Evolutionary conservation across 2,888 invertebrate species (phyloP).

Genomic region (Oxycera nigricornis): DNA sequence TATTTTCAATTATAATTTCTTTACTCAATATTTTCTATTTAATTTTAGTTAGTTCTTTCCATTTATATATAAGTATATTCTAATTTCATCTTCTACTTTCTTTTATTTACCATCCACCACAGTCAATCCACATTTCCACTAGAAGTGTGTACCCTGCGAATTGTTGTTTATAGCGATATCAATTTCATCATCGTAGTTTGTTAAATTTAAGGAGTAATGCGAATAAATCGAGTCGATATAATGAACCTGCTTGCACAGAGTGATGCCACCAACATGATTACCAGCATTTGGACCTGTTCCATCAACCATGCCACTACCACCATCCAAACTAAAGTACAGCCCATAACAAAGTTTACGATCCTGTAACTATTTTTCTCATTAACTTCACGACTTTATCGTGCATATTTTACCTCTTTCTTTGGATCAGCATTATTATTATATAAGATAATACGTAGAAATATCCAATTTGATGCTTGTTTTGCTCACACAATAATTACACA

Average conservation of each 20-base stretch:
- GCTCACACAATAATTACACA: too few species aligned
- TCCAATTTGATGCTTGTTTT: too few species aligned
- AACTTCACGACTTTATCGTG: too few species aligned
- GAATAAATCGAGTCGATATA: background rate
- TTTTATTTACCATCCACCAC: constrained; percentile 39
- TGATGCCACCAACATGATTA: background rate
- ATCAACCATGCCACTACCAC: background rate
- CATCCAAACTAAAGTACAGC: background rate
- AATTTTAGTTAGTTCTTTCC: background rate
- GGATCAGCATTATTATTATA: too few species aligned
- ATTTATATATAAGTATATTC: background rate
- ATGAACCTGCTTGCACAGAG: constrained; percentile 29
- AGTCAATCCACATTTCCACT: constrained; percentile 50
- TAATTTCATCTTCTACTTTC: constrained; percentile 30
- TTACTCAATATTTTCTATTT: background rate
- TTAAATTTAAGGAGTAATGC: constrained; percentile 15
- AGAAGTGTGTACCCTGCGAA: constrained; percentile 44
- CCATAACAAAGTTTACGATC: background rate
- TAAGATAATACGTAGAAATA: too few species aligned
- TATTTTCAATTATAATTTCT: background rate
- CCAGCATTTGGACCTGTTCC: constrained; percentile 6
- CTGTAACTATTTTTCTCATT: too few species aligned
- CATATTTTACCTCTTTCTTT: too few species aligned
- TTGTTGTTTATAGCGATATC: constrained; percentile 8
- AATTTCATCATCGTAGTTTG: constrained; percentile 25